Conservation (phyloP, 1,140 invertebrate genomes). For the Saxidomus purpurata region DNA sequence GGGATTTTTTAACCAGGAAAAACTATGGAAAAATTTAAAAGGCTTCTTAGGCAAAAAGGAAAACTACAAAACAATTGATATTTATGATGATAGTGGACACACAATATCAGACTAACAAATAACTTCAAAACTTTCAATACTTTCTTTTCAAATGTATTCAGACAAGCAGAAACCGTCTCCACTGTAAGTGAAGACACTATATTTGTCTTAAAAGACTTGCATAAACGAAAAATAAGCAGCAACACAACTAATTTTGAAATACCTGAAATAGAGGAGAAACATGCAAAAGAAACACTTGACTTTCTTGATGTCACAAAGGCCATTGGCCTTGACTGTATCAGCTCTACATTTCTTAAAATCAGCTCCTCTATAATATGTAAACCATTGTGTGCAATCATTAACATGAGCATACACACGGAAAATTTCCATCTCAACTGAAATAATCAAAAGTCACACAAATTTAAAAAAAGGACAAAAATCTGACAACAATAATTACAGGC, state of each 20-base stretch:
- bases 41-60: neutral
- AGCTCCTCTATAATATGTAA: neutral
- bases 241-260: neutral
- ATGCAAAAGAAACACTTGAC: neutral
- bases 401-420: neutral
- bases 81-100: neutral
- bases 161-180: neutral
- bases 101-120: neutral
- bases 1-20: neutral
- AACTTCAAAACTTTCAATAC: neutral
- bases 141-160: neutral
- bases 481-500: slow-evolving; percentile 37
- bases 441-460: slow-evolving; percentile 4
- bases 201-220: neutral
- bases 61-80: neutral
- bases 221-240: neutral
- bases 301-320: neutral
- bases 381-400: neutral
- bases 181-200: neutral
- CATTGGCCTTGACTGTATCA: neutral
- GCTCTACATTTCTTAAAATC: neutral
- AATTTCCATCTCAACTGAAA: neutral
- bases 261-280: neutral
- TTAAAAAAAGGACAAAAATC: slow-evolving; percentile 18
- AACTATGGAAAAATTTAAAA: neutral